Evolutionary conservation across 2,113 vertebrate genomes (phyloP), one percentile per base, ranked within the genome.

Genomic region (Chrysochloris asiatica): DNA sequence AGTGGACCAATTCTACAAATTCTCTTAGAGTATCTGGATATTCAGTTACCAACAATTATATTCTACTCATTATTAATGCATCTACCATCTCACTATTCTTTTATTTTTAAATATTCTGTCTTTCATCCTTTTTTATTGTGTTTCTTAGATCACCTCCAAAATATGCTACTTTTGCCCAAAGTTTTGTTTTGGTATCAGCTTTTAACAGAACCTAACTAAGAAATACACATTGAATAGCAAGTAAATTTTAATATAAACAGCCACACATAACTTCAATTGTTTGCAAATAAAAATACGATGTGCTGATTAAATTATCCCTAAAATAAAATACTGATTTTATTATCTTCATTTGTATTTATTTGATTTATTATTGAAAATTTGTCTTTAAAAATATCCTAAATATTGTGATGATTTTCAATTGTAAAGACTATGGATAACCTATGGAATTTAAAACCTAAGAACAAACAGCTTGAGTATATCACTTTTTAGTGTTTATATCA

Each of bases 281-380:
- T 63, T 72, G 8, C n/a, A n/a, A n/a, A n/a, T 77, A 79, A 24
- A 90, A 77, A 84, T 63, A 7, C 17, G 19, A 63, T 63, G 13
- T 43, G 3, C 19, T 76, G 6, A 71, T 80, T 52, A 63, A 83
- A 41, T 65, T 54, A 38, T 79, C 6, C n/a, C 33, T 61, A 69
- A 89, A 82, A 63, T 33, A 71, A 86, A 54, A 83, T 7, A 43
- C 6, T 63, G 0, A 2, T 89, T 67, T 90, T 47, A 54, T n/a
- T n/a, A n/a, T n/a, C n/a, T n/a, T n/a, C 75, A 69, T 8, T 3
- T 69, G 63, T 33, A 72, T 86, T 83, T 61, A 69, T 38, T 85
- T 38, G n/a, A 61, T 56, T 77, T 85, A 78, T 80, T 89, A 26
- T 78, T 28, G 93, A 38, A 78, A 92, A 77, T 43, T 2, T 28